Percentiles rank a stretch among this genome's conserved stretches.
These are phyloP conservation scores for Zoroaster sp. DNA, from an alignment of 53 echinoderm and acorn worm genomes.

Conservation along the genomic window DNA sequence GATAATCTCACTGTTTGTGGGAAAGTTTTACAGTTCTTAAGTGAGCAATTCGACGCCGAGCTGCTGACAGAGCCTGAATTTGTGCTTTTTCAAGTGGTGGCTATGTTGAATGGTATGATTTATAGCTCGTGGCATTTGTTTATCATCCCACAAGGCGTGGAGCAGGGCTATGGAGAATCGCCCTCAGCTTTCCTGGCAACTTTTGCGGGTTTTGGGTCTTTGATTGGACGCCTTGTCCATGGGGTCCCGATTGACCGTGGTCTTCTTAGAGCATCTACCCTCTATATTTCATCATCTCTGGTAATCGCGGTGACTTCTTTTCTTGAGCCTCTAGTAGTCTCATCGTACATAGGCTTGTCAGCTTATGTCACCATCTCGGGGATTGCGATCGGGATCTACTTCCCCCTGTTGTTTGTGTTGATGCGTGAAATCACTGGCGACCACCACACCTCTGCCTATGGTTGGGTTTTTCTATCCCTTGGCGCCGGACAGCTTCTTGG, in stretches of 20 bases:
- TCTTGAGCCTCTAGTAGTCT: background rate
- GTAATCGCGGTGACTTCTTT: background rate
- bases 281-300: background rate
- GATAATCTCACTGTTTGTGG: no score
- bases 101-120: background rate
- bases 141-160: slow-evolving; percentile 11
- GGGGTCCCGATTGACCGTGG: background rate
- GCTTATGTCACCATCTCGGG: background rate
- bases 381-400: background rate
- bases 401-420: background rate
- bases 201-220: background rate
- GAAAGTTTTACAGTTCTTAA: background rate
- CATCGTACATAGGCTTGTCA: background rate
- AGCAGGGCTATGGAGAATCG: background rate
- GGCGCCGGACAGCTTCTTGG: background rate
- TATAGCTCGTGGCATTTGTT: slow-evolving; percentile 21
- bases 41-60: background rate
- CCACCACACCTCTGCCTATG: background rate
- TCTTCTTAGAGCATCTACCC: background rate
- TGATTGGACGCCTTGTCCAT: slow-evolving; percentile 1
- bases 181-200: slow-evolving; percentile 4
- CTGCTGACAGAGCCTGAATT: background rate
- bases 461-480: background rate
- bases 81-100: background rate
- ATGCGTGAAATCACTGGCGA: background rate